Conservation (phyloP, 2,888 invertebrate species). For the Cyaniris semiargus region DNA sequence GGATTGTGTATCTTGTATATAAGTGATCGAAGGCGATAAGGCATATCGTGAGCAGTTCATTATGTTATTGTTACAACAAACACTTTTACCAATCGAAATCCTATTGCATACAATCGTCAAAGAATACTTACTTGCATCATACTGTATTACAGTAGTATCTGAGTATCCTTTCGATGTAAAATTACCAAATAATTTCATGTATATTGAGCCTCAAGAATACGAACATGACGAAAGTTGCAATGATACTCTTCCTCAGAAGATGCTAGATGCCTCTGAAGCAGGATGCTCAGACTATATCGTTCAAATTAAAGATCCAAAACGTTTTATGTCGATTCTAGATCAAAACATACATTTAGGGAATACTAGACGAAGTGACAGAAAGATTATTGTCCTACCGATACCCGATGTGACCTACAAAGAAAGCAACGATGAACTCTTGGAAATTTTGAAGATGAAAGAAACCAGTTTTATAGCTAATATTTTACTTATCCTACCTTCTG, state of each 20-base stretch:
- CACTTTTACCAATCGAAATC: slow-evolving; percentile 53
- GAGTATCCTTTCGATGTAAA: slow-evolving; percentile 50
- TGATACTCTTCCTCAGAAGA: slow-evolving; percentile 48
- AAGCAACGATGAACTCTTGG: slow-evolving; percentile 42
- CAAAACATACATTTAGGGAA: slow-evolving; percentile 58
- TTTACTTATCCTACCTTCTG: slow-evolving; percentile 52
- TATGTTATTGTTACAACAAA: slow-evolving; percentile 39
- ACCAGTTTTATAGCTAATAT: slow-evolving; percentile 62
- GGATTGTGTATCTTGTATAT: too few relatives aligned
- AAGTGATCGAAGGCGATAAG: too few relatives aligned
- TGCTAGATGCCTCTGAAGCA: slow-evolving; percentile 61
- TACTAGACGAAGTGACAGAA: slow-evolving; percentile 68
- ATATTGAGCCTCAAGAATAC: slow-evolving; percentile 41
- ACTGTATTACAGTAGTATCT: slow-evolving; percentile 62
- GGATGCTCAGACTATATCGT: slow-evolving; percentile 75
- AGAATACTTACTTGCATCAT: slow-evolving; percentile 56
- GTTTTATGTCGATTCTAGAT: slow-evolving; percentile 66
- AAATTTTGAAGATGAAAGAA: slow-evolving; percentile 57
- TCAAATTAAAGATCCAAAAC: slow-evolving; percentile 55
- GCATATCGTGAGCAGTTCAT: not conserved
- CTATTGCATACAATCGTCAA: slow-evolving; percentile 58
- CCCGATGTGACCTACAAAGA: slow-evolving; percentile 40
- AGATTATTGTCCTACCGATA: slow-evolving; percentile 64
- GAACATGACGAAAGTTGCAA: slow-evolving; percentile 44
- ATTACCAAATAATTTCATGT: slow-evolving; percentile 48